Conservation (phyloP, 2,888 invertebrate species). For the Deroplatys truncata region DNA sequence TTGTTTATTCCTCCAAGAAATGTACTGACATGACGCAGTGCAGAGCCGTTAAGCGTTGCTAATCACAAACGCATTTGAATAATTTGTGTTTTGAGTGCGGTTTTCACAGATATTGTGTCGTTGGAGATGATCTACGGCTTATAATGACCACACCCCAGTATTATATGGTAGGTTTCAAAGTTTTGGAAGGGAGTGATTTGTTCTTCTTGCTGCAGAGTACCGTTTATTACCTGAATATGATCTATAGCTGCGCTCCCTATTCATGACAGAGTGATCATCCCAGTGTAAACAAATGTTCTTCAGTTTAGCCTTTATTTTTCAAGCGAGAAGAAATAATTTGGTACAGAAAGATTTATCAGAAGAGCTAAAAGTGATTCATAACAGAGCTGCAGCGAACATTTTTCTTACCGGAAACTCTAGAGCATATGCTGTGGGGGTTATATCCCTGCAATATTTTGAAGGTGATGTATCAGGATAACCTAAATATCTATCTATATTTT, state of each 20-base stretch:
- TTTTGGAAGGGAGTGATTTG: not conserved
- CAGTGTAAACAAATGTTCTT: not conserved
- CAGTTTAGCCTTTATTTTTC: not conserved
- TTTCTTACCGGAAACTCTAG: not conserved
- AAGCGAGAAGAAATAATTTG: not conserved
- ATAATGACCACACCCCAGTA: not conserved
- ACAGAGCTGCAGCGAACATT: not conserved
- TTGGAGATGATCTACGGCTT: not conserved
- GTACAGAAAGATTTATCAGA: not conserved
- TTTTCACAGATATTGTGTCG: too few relatives aligned
- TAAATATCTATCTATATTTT: not conserved
- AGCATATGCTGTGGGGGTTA: not conserved
- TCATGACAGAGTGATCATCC: not conserved
- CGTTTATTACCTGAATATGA: not conserved
- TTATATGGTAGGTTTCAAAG: not conserved
- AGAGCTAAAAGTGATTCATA: not conserved
- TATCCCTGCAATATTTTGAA: not conserved
- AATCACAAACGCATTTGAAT: not conserved
- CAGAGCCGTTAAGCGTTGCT: too few relatives aligned
- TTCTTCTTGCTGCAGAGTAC: not conserved
- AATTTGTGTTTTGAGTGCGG: too few relatives aligned
- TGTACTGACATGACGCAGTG: too few relatives aligned
- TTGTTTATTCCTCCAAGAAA: too few relatives aligned
- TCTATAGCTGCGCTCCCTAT: not conserved
- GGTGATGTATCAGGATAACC: not conserved